phyloP scores from a whole-genome alignment of 2,113 vertebrate species.

The Polypterus senegalus region DNA sequence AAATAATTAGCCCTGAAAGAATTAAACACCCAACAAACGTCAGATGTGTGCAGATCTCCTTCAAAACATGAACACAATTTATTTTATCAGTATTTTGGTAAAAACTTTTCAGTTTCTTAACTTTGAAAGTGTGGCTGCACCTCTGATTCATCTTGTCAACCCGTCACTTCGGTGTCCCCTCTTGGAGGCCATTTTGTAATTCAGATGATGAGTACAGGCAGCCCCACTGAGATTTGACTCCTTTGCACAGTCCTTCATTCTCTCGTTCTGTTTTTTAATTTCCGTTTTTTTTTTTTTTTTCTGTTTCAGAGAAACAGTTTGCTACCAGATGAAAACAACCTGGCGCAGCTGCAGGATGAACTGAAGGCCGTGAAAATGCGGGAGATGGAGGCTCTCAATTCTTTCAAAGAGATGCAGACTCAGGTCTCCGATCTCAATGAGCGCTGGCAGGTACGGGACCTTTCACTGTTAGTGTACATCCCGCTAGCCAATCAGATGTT shows the following conservation, averaged over 20 bases:
- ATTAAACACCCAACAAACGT: too few species aligned
- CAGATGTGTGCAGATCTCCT: too few species aligned
- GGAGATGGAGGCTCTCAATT: slow-evolving; percentile 66
- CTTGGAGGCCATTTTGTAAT: not conserved
- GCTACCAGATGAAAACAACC: slow-evolving; percentile 78
- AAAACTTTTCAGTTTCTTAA: not conserved
- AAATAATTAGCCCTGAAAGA: too few species aligned
- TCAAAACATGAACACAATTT: too few species aligned
- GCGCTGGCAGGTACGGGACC: slow-evolving; percentile 72
- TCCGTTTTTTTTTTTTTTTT: not conserved
- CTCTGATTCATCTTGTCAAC: not conserved
- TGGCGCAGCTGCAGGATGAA: slow-evolving; percentile 75
- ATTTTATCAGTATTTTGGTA: too few species aligned
- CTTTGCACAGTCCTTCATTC: not conserved
- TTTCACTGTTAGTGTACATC: too few species aligned
- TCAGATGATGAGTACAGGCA: not conserved
- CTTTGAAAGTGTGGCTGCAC: slow-evolving; percentile 5
- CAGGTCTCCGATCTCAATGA: slow-evolving; percentile 77
- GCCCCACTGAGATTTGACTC: not conserved
- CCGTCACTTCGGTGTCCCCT: not conserved
- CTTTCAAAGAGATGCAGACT: slow-evolving; percentile 69
- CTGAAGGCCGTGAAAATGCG: slow-evolving; percentile 73
- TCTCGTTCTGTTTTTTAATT: not conserved
- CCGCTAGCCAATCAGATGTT: too few species aligned
- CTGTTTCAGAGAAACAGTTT: slow-evolving; percentile 60